Evolutionary conservation across 2,888 invertebrate genomes (phyloP).

Genomic region (Mythimna vitellina): DNA sequence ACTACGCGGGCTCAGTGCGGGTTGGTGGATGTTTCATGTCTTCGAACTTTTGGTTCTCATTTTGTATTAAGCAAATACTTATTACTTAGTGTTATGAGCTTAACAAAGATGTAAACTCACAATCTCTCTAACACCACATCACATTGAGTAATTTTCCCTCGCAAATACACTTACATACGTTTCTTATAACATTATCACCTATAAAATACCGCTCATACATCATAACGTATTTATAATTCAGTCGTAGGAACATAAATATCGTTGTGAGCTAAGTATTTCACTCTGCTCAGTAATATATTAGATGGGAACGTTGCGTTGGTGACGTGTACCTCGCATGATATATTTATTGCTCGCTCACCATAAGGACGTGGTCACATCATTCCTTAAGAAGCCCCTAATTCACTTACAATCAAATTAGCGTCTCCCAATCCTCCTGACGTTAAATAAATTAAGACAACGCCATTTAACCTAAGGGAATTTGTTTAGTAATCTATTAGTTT

Average conservation of each 20-base stretch:
- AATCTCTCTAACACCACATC: slow-evolving; percentile 6
- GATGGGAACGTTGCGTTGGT: slow-evolving; percentile 73
- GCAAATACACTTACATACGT: slow-evolving; percentile 27
- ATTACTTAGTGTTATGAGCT: background rate
- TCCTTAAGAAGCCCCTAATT: slow-evolving; percentile 82
- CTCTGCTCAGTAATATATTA: slow-evolving; percentile 78
- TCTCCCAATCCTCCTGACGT: slow-evolving; percentile 81
- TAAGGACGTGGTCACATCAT: slow-evolving; percentile 72
- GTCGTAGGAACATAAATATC: slow-evolving; percentile 76
- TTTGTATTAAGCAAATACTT: too few species aligned
- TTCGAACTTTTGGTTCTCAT: too few species aligned
- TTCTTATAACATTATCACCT: slow-evolving; percentile 50
- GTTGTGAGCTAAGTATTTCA: slow-evolving; percentile 79
- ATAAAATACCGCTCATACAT: slow-evolving; percentile 58
- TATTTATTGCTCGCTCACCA: slow-evolving; percentile 80
- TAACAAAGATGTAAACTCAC: background rate
- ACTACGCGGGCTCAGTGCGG: too few species aligned
- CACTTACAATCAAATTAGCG: slow-evolving; percentile 84
- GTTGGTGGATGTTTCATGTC: too few species aligned
- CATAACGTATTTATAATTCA: slow-evolving; percentile 67
- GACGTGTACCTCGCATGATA: slow-evolving; percentile 75
- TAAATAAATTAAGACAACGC: slow-evolving; percentile 83
- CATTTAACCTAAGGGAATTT: slow-evolving; percentile 80
- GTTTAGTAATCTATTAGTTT: slow-evolving; percentile 79
- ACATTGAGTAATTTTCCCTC: slow-evolving; percentile 25